phyloP scores from a whole-genome alignment of 1,140 invertebrate genomes.

The Babylonia areolata region DNA sequence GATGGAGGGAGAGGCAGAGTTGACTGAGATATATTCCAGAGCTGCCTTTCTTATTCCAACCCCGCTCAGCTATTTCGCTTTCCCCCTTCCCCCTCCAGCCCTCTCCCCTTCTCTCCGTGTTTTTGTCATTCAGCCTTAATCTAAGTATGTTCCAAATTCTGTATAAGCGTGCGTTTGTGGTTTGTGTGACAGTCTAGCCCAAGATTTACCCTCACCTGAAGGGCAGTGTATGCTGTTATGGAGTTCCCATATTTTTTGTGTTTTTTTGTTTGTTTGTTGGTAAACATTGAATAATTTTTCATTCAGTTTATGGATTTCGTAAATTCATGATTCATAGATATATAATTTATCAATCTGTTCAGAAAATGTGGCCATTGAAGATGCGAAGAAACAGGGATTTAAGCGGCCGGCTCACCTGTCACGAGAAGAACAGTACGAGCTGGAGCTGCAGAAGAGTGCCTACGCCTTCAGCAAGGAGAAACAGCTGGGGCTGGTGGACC shows the following conservation, averaged over 20 bases:
- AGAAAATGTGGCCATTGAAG: conserved; percentile 47
- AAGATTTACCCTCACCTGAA: no score
- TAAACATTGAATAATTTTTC: no score
- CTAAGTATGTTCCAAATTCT: background rate
- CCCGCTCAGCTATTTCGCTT: background rate
- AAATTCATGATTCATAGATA: no score
- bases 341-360: no score
- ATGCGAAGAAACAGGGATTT: conserved; percentile 30
- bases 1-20: no score
- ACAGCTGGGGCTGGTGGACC: conserved; percentile 44
- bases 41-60: background rate
- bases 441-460: conserved; percentile 43
- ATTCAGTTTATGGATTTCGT: no score
- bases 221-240: no score
- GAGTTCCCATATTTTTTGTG: no score
- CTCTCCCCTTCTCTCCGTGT: background rate
- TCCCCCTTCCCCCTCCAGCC: no score
- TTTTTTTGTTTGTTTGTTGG: no score
- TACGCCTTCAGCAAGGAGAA: conserved; percentile 21
- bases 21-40: background rate
- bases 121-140: background rate
- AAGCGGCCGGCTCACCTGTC: conserved; percentile 31
- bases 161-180: no score
- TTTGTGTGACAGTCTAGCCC: no score
- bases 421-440: conserved; percentile 50